Base-by-base conservation (phyloP, 2,888 invertebrate genomes). In the Pandemis heparana region DNA sequence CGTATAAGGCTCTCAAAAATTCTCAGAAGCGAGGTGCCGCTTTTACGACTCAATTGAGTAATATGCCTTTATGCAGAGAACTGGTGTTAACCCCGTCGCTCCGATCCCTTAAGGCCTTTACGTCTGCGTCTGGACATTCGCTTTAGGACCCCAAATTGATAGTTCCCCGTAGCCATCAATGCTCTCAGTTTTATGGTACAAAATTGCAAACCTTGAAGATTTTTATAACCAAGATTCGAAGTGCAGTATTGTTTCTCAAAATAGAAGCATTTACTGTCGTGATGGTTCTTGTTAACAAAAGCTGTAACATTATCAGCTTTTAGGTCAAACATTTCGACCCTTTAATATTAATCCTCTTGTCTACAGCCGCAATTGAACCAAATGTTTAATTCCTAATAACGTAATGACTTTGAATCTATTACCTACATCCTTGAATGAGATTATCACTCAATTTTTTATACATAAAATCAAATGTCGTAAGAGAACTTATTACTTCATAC, bases 31-130 rank as follows among this genome's bases (percentile, higher is more conserved):
- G 73, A 78, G 75, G 64, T 77, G 80, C 82, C 84, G 87, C 85
- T 82, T 82, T 82, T 77, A 79, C 77, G 75, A 78, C 74, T 78
- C 75, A 81, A 88, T 91, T 90, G 85, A 82, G 89, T 82, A 89
- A 89, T 82, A 78, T 80, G 75, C 76, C 80, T 79, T 56, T 79
- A 81, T 74, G 78, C 75, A 77, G 68, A 1, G 51, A 43, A n/a
- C 51, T 65, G 48, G n/a, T 65, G 39, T n/a, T 39, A 61, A 66
- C 56, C 14, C 10, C n/a, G 14, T 10, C 16, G 18, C 38, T n/a
- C 56, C 59, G 39, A 38, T 48, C 32, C 38, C 51, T 70, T 41
- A 5, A n/a, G 41, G 46, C 51, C 39, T 39, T 62, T 51, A 67
- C 1, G 41, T 12, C 41, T 67, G 16, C 12, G 16, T 59, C 46